Base-by-base conservation (phyloP, 1,140 invertebrate genomes). In the Paramacrobiotus metropolitanus region DNA sequence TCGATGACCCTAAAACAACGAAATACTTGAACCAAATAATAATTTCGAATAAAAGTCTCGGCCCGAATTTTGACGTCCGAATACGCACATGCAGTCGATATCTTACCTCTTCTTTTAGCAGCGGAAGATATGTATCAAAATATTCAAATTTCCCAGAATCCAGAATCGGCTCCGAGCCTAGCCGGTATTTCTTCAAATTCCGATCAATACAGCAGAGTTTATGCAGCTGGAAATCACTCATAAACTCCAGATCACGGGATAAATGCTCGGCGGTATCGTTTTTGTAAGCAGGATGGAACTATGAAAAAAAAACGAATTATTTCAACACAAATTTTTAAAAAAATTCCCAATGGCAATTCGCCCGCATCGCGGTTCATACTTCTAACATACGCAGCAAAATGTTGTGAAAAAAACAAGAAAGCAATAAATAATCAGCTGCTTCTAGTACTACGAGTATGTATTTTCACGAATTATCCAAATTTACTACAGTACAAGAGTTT, bases 161-260 rank as follows among this genome's bases (percentile, higher is more conserved):
- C 2, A 71, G 48, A 21, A 80, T 72, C 21, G 70, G 59, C 4
- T 74, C 67, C 55, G 71, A 64, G 30, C 70, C 67, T 24, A 79
- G 63, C 2, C 66, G 64, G 65, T 66, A 75, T 60, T 68, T 63
- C 2, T 69, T 68, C 18, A 76, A 45, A 62, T 68, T 68, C 71
- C 48, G 48, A 28, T 55, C 48, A 21, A 75, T 72, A 61, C 77
- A 73, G 44, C 86, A 83, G 20, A 91, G 71, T 64, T 83, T 80
- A 71, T 87, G 83, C 61, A 95, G 82, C 68, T 92, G 85, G 74
- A 89, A 94, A 75, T 96, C 92, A 0, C 85, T 88, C 78, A 86
- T 81, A 66, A 82, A 83, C 21, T 79, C 72, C 68, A 96, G 77
- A 70, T 95, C 90, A 67, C 95, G 87, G 48, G 82, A 82, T 60